Evolutionary conservation across 35 echinoderm and acorn worm genomes (phyloP), one percentile per base, ranked within the genome.

Genomic region (Ophioderma brevispina): DNA sequence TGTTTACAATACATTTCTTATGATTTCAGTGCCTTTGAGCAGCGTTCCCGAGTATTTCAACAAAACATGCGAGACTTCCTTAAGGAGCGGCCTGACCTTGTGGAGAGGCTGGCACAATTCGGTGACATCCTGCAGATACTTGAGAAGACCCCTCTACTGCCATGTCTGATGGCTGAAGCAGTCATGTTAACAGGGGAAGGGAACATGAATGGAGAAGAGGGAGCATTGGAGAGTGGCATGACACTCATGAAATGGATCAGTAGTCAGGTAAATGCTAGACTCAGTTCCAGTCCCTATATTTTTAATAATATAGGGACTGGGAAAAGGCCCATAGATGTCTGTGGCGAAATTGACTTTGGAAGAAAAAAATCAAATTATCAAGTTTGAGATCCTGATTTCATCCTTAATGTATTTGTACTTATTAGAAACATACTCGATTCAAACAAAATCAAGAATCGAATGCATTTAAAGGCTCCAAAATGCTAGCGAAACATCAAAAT

Each of bases 211-310:
- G 81, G 50, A 78, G 79, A 90, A 15, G 55, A 85, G 17, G 49
- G 30, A 17, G 21, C 38, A 59, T 14, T 33, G 30, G 87, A 82
- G 1, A 31, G 82, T 39, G 86, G 82, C 13, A 64, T 98, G 40
- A 92, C 90, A 10, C 84, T 98, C 18, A 85, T 98, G 86, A 82
- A 92, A 80, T 98, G 96, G 96, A 98, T 98, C 23, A 98, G 96
- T 87, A 94, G 92, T 37, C 96, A 98, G 96, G 96, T 98, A 78
- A 81, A 39, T 32, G 17, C 19, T 31, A 55, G 17, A 17, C 33
- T 21, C n/a, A n/a, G n/a, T n/a, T n/a, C n/a, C n/a, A n/a, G n/a
- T n/a, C n/a, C n/a, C n/a, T n/a, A n/a, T n/a, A n/a, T n/a, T n/a
- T n/a, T n/a, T n/a, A n/a, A n/a, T n/a, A n/a, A n/a, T n/a, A n/a